A percentile compares a stretch with the other conserved stretches of the same genome.
Evolutionary conservation across 2,797 vertebrate species (phyloP).

Genomic region (Gobio occitaniae): DNA sequence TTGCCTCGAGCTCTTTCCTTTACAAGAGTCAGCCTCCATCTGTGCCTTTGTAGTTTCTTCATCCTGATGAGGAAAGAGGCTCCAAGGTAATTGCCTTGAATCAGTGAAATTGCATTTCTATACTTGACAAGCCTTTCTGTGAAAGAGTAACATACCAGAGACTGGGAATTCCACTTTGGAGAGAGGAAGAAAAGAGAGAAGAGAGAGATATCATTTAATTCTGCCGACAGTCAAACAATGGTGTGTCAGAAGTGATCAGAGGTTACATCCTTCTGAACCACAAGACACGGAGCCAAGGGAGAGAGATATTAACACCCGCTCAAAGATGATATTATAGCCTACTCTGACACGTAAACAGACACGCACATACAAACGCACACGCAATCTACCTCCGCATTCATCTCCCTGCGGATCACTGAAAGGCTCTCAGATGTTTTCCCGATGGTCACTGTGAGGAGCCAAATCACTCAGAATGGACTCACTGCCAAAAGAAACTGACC

Average conservation of each 20-base stretch:
- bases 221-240: constrained; percentile 77
- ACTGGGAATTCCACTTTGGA: constrained; percentile 75
- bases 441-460: neutral
- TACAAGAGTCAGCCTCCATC: constrained; percentile 63
- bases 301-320: constrained; percentile 52
- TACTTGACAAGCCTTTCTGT: constrained; percentile 77
- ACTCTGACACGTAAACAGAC: constrained; percentile 45
- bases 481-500: constrained; percentile 8
- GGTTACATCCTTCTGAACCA: constrained; percentile 75
- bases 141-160: constrained; percentile 81
- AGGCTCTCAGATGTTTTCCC: constrained; percentile 11
- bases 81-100: constrained; percentile 82
- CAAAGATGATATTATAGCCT: constrained; percentile 59
- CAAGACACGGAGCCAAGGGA: constrained; percentile 52
- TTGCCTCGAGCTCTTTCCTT: constrained; percentile 61
- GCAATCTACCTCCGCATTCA: constrained; percentile 16
- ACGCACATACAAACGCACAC: constrained; percentile 34
- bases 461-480: constrained; percentile 7
- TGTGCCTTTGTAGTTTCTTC: constrained; percentile 64
- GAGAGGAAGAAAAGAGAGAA: constrained; percentile 64
- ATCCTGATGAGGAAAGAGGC: constrained; percentile 60
- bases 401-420: constrained; percentile 15
- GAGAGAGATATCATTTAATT: constrained; percentile 80
- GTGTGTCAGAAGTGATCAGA: constrained; percentile 79
- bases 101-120: constrained; percentile 82